Conservation (phyloP, 2,113 vertebrate species). For the Peucedramus taeniatus region DNA sequence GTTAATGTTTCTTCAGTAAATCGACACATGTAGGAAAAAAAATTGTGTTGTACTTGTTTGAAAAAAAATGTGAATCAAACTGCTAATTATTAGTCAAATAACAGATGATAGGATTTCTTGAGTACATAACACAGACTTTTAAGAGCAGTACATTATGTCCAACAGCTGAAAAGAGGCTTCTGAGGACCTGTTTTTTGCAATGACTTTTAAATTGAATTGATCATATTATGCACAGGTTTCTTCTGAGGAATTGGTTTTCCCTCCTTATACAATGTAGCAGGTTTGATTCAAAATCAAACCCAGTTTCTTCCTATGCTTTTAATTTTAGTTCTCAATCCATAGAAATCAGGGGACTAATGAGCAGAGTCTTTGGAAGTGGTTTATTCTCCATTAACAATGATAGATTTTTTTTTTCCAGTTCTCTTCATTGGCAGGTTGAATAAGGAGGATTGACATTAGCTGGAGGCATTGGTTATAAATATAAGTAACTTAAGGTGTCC, state of each 20-base stretch:
- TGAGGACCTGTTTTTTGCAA: not conserved
- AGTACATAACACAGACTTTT: not conserved
- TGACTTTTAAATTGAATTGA: not conserved
- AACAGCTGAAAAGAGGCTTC: not conserved
- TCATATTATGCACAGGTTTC: not conserved
- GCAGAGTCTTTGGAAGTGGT: conserved; percentile 14
- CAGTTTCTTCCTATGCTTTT: conserved; percentile 22
- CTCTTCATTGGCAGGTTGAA: conserved; percentile 3
- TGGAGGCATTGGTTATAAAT: not conserved
- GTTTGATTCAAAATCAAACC: conserved; percentile 5
- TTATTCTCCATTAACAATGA: conserved; percentile 23
- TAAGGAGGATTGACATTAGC: not conserved
- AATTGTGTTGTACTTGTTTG: conserved; percentile 45
- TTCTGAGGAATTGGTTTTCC: conserved; percentile 16
- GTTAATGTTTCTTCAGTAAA: conserved; percentile 22
- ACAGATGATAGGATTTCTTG: not conserved
- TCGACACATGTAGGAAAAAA: not conserved
- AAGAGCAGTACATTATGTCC: not conserved
- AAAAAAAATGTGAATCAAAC: not conserved
- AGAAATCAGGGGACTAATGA: conserved; percentile 25
- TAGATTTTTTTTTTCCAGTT: not conserved
- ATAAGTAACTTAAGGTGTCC: not conserved
- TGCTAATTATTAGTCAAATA: not conserved
- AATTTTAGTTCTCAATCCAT: not conserved
- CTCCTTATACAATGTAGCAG: not conserved